phyloP scores from a whole-genome alignment of 2,797 vertebrate genomes.

The Melanotaenia pygmaea region DNA sequence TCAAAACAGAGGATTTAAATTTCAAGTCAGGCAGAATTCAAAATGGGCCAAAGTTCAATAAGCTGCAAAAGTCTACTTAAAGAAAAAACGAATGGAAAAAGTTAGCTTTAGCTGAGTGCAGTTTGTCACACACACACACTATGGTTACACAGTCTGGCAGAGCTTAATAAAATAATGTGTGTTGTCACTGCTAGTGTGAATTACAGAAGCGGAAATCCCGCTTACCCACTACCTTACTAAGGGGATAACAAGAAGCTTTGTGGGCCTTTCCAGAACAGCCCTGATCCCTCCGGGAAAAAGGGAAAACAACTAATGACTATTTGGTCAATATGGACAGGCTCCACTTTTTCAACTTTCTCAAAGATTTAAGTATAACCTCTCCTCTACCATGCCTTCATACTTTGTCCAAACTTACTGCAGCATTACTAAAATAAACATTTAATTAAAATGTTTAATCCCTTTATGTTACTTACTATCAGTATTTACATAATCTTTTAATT shows the following conservation, averaged over 20 bases:
- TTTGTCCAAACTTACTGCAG: constrained; percentile 11
- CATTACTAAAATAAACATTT: neutral
- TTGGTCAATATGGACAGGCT: constrained; percentile 33
- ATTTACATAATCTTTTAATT: neutral
- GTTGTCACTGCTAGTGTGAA: constrained; percentile 62
- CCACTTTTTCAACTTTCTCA: constrained; percentile 30
- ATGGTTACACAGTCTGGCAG: constrained; percentile 76
- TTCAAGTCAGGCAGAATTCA: constrained; percentile 61
- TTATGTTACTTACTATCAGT: neutral
- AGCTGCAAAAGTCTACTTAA: constrained; percentile 51
- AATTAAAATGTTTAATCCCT: neutral
- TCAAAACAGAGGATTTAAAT: constrained; percentile 79
- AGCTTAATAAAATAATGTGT: constrained; percentile 80
- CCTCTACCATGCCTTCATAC: neutral
- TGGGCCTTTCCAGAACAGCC: constrained; percentile 52
- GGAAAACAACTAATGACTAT: constrained; percentile 68
- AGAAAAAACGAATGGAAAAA: constrained; percentile 37
- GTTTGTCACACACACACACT: constrained; percentile 6
- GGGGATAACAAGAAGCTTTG: constrained; percentile 77
- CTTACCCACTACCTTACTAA: constrained; percentile 81
- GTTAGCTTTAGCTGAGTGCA: constrained; percentile 26
- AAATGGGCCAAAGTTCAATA: constrained; percentile 69
- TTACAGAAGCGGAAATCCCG: constrained; percentile 84
- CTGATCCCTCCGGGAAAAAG: constrained; percentile 50
- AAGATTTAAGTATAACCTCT: neutral